Base-by-base conservation (phyloP, 2,797 vertebrate species). In the Kryptolebias ocellatus region DNA sequence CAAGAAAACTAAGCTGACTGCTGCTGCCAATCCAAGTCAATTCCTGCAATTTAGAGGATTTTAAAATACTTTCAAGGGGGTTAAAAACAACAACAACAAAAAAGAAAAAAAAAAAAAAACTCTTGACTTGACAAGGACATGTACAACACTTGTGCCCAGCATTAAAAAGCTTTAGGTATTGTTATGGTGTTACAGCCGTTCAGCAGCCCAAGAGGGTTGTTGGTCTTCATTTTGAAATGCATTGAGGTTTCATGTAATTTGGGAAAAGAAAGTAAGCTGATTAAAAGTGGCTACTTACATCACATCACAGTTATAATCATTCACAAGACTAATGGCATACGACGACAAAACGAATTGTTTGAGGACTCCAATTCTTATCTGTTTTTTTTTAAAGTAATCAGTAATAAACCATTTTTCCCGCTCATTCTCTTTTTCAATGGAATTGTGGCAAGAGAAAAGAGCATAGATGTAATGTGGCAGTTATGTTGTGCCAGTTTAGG, bases 401-500 rank as follows among this genome's bases (percentile, higher is more conserved):
- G 8, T 47, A 16, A 72, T 42, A 54, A 60, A 61, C 9, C 34
- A 0, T 58, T 60, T 16, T 44, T 29, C 10, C 18, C 20, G 5
- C 20, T 28, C 14, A 3, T 62, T 61, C 17, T 29, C 12, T 4
- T 52, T 34, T 57, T 58, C 50, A 51, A 42, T 52, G 2, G 59
- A 55, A 68, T n/a, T 55, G 20, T 45, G 42, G 42, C 49, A 53
- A 64, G 61, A 56, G 3, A 56, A 34, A 76, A 65, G 24, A 71
- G 53, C 0, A 49, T 16, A 59, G 27, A 5, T 45, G 55, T 45
- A 65, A 47, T 53, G 42, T 3, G 39, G 29, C 28, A 60, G 34
- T 55, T 67, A 16, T 69, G 55, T 72, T 60, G 50, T 20, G 29
- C 20, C 47, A 54, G 57, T 64, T 55, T 28, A 27, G 34, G 46